phyloP scores from a whole-genome alignment of 2,113 vertebrate genomes.

The Delphinapterus leucas region DNA sequence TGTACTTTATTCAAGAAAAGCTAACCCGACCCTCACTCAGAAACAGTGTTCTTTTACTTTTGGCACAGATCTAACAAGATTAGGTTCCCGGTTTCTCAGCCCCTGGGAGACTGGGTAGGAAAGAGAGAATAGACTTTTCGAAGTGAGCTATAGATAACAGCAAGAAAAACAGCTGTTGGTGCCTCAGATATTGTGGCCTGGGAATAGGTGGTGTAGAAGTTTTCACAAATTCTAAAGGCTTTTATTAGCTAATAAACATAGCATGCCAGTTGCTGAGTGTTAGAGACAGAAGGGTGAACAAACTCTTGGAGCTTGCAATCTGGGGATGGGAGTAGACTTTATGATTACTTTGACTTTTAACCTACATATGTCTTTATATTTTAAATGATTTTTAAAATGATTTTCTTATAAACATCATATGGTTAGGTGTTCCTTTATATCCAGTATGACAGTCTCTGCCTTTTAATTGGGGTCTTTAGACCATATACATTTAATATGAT shows the following conservation, averaged over 20 bases:
- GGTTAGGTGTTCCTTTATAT: not conserved
- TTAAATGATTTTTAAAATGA: not conserved
- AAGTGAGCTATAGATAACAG: not conserved
- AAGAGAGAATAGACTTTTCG: not conserved
- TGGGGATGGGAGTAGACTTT: not conserved
- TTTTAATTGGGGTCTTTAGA: not conserved
- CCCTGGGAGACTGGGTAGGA: not conserved
- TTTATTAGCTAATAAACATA: not conserved
- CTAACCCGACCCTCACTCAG: not conserved
- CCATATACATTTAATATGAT: not conserved
- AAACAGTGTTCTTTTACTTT: not conserved
- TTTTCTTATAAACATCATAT: not conserved
- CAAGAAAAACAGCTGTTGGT: not conserved
- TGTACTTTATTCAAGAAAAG: not conserved
- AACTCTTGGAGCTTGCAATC: not conserved
- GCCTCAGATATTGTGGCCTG: not conserved
- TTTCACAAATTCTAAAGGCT: not conserved
- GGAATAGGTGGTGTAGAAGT: not conserved
- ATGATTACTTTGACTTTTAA: not conserved
- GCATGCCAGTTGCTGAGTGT: not conserved
- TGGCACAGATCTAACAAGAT: not conserved
- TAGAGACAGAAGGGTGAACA: not conserved
- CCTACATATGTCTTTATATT: not conserved
- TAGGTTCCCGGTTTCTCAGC: not conserved
- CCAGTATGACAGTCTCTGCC: not conserved